These are phyloP conservation scores for Drosophila macrospina DNA, from an alignment of 2,888 invertebrate genomes.

Conservation along the genomic window DNA sequence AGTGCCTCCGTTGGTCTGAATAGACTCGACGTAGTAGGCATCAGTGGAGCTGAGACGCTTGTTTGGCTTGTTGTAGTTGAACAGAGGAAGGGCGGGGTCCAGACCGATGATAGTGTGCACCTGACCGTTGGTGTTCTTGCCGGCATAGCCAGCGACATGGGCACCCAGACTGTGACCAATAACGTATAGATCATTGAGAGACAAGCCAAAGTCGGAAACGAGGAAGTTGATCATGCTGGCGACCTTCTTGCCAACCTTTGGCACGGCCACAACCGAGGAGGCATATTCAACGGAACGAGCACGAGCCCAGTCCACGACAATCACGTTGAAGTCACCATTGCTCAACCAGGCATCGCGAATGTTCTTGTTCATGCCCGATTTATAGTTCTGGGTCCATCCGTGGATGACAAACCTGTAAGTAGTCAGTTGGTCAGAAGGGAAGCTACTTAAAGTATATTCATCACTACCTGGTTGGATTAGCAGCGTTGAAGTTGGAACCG, in stretches of 20 bases:
- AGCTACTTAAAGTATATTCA: too few species aligned
- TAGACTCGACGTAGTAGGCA: conserved; percentile 83
- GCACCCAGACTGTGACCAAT: conserved; percentile 88
- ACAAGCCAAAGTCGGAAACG: conserved; percentile 85
- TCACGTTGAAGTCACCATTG: conserved; percentile 87
- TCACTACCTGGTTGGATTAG: conserved; percentile 53
- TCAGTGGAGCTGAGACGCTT: conserved; percentile 74
- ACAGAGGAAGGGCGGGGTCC: conserved; percentile 83
- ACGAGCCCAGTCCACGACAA: conserved; percentile 88
- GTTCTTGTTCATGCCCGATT: conserved; percentile 80
- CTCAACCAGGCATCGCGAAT: conserved; percentile 86
- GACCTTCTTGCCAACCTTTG: conserved; percentile 74
- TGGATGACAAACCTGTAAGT: conserved; percentile 85
- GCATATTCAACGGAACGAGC: conserved; percentile 87
- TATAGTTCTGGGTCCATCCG: conserved; percentile 87
- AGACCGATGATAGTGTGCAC: conserved; percentile 87
- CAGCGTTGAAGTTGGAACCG: conserved; percentile 62
- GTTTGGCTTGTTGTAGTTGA: conserved; percentile 68
- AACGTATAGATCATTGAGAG: conserved; percentile 85
- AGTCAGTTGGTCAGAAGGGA: too few species aligned
- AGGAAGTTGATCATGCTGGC: conserved; percentile 83
- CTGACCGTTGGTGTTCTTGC: conserved; percentile 87
- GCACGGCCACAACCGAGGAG: conserved; percentile 86
- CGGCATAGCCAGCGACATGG: conserved; percentile 88
- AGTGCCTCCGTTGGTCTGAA: conserved; percentile 82